Base-by-base conservation (phyloP, 2,113 vertebrate genomes). In the Saccopteryx leptura region DNA sequence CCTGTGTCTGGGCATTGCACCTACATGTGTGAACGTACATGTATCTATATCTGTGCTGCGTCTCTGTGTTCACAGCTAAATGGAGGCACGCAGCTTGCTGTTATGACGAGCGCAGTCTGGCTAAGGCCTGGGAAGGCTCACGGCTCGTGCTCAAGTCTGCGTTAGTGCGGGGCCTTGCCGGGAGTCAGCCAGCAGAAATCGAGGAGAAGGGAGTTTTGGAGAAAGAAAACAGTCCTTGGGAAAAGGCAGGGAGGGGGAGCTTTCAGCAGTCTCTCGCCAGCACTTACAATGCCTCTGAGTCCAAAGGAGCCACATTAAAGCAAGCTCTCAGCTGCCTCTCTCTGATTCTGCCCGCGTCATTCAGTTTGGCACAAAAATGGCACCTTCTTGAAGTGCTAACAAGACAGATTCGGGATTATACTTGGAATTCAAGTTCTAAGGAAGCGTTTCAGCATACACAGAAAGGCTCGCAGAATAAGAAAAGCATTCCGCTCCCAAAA, bases 391-490 rank as follows among this genome's bases (percentile, higher is more conserved):
- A 31, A 76, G 23, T 11, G 66, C 52, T 46, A 75, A 58, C 21
- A 39, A 83, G 92, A 69, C 21, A 68, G 63, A 87, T 18, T 74
- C 31, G 79, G 28, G 80, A 61, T 52, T 54, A 71, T 50, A 66
- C 11, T 60, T 85, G 33, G 68, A 81, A 72, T 63, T 71, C 21
- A 26, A 31, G 11, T 33, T 76, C 71, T 66, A 33, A 78, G 14
- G 48, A 54, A 74, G 85, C 58, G 48, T 89, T 78, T 63, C 90
- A 23, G 14, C 90, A 50, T n/a, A 63, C 9, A 69, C 46, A 91
- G 89, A 90, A 83, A 80, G 28, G 24, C 54, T 75, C 58, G 69
- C 52, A 54, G 78, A 86, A 39, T 60, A 79, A 80, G 31, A 86
- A 88, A 46, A 46, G 66, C 58, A 69, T 39, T 68, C n/a, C 48